Percentiles rank a stretch among this genome's conserved stretches.
Conservation (phyloP, 2,888 invertebrate species). For the Lissonota sp. region DNA sequence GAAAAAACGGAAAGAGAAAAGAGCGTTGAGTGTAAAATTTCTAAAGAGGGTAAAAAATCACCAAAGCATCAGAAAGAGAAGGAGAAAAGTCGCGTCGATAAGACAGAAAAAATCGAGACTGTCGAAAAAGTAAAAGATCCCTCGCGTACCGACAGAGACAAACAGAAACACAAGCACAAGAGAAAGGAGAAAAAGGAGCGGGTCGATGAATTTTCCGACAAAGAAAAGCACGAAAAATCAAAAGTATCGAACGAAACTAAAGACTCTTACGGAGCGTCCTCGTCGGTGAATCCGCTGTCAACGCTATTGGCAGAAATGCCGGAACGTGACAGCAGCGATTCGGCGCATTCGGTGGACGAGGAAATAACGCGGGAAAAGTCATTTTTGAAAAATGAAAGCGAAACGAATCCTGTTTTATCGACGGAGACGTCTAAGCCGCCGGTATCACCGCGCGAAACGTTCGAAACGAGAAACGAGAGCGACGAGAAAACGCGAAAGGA, state of each 20-base stretch:
- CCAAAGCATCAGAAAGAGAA: constrained; percentile 68
- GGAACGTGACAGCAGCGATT: constrained; percentile 80
- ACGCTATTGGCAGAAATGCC: constrained; percentile 78
- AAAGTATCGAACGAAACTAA: constrained; percentile 78
- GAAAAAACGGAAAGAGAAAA: constrained; percentile 85
- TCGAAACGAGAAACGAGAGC: constrained; percentile 72
- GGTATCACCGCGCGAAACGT: constrained; percentile 79
- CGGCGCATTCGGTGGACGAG: constrained; percentile 76
- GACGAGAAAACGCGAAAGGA: constrained; percentile 67
- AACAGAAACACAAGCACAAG: constrained; percentile 85
- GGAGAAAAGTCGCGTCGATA: constrained; percentile 71
- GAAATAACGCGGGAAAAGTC: constrained; percentile 73
- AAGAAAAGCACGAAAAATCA: constrained; percentile 84
- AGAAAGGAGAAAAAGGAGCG: constrained; percentile 87
- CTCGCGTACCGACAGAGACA: constrained; percentile 80
- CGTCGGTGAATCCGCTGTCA: constrained; percentile 84
- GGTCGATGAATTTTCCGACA: constrained; percentile 88
- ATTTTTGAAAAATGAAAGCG: constrained; percentile 69
- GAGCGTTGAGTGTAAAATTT: constrained; percentile 83
- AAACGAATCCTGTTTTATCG: constrained; percentile 46
- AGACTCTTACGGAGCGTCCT: constrained; percentile 69
- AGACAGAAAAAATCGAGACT: constrained; percentile 61
- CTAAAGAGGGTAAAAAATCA: constrained; percentile 82
- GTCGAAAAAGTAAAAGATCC: constrained; percentile 73
- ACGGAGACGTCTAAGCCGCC: constrained; percentile 72